Conservation (phyloP, 2,113 vertebrate species). For the Heterotilapia buettikoferi region DNA sequence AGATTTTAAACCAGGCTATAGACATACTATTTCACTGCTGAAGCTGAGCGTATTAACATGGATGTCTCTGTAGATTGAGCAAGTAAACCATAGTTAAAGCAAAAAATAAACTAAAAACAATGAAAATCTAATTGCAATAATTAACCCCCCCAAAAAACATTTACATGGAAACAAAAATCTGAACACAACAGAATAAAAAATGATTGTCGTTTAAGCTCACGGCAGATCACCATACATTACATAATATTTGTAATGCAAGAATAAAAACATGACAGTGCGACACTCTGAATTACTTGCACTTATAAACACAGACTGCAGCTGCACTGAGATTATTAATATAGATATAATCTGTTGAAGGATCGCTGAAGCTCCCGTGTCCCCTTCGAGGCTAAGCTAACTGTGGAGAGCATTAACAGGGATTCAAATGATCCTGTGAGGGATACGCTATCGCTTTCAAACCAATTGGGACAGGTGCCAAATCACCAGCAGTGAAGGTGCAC, state of each 20-base stretch:
- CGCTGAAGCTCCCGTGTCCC: neutral
- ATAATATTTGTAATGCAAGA: neutral
- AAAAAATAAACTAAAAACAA: neutral
- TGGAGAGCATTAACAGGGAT: conserved; percentile 23
- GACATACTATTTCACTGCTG: neutral
- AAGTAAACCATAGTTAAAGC: neutral
- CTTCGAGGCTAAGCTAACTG: conserved; percentile 4
- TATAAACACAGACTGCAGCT: neutral
- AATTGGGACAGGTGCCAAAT: conserved; percentile 54
- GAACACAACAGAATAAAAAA: neutral
- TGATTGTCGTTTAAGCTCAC: neutral
- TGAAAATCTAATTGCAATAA: neutral
- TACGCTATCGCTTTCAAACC: conserved; percentile 43
- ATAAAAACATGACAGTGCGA: rapidly evolving
- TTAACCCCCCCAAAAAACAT: neutral
- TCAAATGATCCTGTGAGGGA: conserved; percentile 29
- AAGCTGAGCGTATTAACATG: neutral
- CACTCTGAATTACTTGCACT: neutral
- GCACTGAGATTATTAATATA: conserved; percentile 4
- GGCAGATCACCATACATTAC: rapidly evolving
- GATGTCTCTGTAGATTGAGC: neutral
- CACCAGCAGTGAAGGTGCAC: conserved; percentile 32
- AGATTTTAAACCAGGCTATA: neutral
- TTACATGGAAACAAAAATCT: neutral
- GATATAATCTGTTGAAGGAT: neutral